Evolutionary conservation across 2,888 invertebrate genomes (phyloP), one percentile per base, ranked within the genome.

Genomic region (Lasius platythorax): DNA sequence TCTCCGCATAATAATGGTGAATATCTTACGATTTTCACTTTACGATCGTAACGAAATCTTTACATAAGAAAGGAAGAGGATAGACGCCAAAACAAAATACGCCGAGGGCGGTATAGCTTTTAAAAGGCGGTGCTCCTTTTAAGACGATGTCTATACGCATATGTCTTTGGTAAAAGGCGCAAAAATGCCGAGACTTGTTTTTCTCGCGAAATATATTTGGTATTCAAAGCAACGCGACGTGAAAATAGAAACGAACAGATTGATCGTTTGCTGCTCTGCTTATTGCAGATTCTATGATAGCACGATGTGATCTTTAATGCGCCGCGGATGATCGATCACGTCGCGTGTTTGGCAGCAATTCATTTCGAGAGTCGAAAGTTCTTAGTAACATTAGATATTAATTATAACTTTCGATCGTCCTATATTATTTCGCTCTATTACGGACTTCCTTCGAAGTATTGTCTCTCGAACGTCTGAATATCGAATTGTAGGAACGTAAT

Each of bases 331-430:
- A 81, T 81, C 58, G 74, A 81, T 81, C 72, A 15, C 70, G 61
- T 81, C 73, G 79, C 79, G 46, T 81, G 73, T 72, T 58, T 72
- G 18, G 58, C 73, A 72, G 33, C 72, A 33, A 79, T 79, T 40
- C 72, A 72, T 70, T 46, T 61, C 79, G 33, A 46, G 33, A 46
- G 37, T 61, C 37, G 73, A 46, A 61, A 46, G 28, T 81, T 73
- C 61, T 72, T 28, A 33, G 43, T 81, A 81, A 61, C 46, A 18
- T 61, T 73, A 73, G 61, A 72, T 72, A 72, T 72, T 81, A 81
- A 81, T 81, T 81, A 61, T 33, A 46, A 33, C 61, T 72, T 73
- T 9, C 46, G 18, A 33, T n/a, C 8, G 23, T 23, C 15, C 18
- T 46, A 33, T 53, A 70, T 33, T 53, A 70, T 70, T 33, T 46